Percentiles rank a stretch among this genome's conserved stretches.
These are phyloP conservation scores for Pherbina coryleti DNA, from an alignment of 2,888 invertebrate species.

Conservation along the genomic window DNA sequence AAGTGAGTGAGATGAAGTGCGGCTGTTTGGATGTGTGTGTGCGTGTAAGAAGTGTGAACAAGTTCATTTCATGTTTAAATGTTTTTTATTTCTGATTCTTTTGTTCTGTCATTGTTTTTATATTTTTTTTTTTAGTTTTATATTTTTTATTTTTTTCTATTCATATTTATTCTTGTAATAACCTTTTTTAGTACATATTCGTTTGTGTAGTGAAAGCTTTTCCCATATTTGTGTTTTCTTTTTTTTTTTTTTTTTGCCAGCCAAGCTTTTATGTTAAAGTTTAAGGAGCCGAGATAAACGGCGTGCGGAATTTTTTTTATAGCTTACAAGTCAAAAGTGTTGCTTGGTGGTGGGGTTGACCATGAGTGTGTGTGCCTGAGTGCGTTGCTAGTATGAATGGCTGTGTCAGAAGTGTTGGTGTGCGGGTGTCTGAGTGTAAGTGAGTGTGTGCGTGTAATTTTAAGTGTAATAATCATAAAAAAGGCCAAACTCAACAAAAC, in stretches of 20 bases:
- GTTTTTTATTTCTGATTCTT: not conserved
- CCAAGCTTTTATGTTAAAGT: not conserved
- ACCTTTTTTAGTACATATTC: not conserved
- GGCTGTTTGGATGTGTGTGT: not conserved
- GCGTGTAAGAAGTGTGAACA: not conserved
- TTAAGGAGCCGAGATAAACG: not conserved
- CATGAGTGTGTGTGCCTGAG: not conserved
- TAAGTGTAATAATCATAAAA: conserved; percentile 21
- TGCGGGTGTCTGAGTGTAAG: not conserved
- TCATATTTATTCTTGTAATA: not conserved
- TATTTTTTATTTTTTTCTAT: not conserved
- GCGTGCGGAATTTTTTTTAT: not conserved
- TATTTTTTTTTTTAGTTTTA: not conserved
- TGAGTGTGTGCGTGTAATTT: not conserved
- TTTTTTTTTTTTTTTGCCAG: not conserved
- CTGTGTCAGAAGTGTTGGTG: too few relatives aligned
- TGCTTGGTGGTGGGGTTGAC: not conserved
- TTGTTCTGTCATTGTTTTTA: not conserved
- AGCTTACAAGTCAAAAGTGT: not conserved
- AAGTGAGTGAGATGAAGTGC: not conserved
- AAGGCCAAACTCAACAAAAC: not conserved
- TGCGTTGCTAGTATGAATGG: too few relatives aligned
- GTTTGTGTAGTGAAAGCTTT: not conserved
- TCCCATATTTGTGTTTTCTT: too few relatives aligned
- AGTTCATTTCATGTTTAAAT: not conserved